phyloP scores from a whole-genome alignment of 2,888 invertebrate genomes.

The Lypha dubia region DNA sequence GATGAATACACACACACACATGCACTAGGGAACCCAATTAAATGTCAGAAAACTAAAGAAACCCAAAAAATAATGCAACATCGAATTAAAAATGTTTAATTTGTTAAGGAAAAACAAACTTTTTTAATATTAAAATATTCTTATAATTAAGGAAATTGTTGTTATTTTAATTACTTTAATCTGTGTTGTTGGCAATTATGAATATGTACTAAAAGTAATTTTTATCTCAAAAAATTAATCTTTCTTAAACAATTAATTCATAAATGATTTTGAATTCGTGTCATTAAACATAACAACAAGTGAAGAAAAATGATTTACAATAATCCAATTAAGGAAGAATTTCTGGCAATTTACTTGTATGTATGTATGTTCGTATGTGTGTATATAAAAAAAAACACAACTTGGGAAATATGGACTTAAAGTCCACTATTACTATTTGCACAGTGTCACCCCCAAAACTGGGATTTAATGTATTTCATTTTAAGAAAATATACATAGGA shows the following conservation, averaged over 20 bases:
- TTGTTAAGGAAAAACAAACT: slow-evolving; percentile 1
- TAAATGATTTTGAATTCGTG: not conserved
- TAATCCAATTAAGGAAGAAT: not conserved
- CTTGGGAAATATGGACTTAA: no score
- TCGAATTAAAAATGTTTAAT: slow-evolving; percentile 9
- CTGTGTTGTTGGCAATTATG: not conserved
- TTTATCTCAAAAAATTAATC: not conserved
- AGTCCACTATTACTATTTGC: no score
- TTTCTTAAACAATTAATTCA: no score
- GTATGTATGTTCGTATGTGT: no score
- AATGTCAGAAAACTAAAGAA: not conserved
- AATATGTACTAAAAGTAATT: not conserved
- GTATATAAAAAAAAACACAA: not conserved
- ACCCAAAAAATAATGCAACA: not conserved
- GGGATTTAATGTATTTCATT: no score
- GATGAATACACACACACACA: not conserved
- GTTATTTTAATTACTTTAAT: no score
- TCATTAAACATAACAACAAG: not conserved
- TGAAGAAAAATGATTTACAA: not conserved
- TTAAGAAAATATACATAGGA: no score
- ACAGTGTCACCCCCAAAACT: no score
- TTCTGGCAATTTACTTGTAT: not conserved
- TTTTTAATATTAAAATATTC: slow-evolving; percentile 19
- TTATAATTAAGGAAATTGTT: slow-evolving; percentile 52
- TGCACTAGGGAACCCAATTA: not conserved